Conservation (phyloP, 2,797 vertebrate genomes). For the Gephyroberyx darwinii region DNA sequence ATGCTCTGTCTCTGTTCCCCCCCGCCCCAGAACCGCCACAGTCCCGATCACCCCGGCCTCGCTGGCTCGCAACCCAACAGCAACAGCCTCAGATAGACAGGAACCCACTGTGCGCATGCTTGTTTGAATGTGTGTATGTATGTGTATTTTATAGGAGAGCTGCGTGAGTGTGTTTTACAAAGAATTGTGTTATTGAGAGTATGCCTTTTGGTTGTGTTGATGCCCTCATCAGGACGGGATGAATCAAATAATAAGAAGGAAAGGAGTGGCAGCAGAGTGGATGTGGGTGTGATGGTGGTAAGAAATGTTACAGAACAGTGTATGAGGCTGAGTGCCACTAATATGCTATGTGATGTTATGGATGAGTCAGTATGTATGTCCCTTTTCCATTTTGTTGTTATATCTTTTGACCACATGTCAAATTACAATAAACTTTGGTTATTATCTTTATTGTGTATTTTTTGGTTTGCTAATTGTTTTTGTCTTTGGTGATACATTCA, state of each 20-base stretch:
- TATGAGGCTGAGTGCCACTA: slow-evolving; percentile 44
- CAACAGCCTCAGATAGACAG: slow-evolving; percentile 90
- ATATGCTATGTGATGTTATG: slow-evolving; percentile 43
- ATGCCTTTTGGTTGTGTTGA: slow-evolving; percentile 20
- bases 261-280: slow-evolving; percentile 33
- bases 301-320: slow-evolving; percentile 59
- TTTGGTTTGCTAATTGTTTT: neutral
- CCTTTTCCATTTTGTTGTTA: slow-evolving; percentile 67
- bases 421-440: slow-evolving; percentile 80
- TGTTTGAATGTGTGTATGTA: slow-evolving; percentile 63
- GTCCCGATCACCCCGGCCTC: slow-evolving; percentile 93
- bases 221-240: slow-evolving; percentile 25
- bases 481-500: neutral
- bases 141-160: slow-evolving; percentile 3
- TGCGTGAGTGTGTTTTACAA: slow-evolving; percentile 60
- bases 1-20: slow-evolving; percentile 7
- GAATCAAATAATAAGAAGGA: slow-evolving; percentile 21
- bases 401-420: slow-evolving; percentile 71
- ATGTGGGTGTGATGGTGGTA: slow-evolving; percentile 26
- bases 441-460: slow-evolving; percentile 46
- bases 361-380: slow-evolving; percentile 50
- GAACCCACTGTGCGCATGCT: slow-evolving; percentile 59
- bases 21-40: slow-evolving; percentile 89
- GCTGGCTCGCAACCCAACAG: slow-evolving; percentile 94
- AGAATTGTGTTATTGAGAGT: slow-evolving; percentile 68